Conservation (phyloP, 2,888 invertebrate species). For the Apamea crenata region DNA sequence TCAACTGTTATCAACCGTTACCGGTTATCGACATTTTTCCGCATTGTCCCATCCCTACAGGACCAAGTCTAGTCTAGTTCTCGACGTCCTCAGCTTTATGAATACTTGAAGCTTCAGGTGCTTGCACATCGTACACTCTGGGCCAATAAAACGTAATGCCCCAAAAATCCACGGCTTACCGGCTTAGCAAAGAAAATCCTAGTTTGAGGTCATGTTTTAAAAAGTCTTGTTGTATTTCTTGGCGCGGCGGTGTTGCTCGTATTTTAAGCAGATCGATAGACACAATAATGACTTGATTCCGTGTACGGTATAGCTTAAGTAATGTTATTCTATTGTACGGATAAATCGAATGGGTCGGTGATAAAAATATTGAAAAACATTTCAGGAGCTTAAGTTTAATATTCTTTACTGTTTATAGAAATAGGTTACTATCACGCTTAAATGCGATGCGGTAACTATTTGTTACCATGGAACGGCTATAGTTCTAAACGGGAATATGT, state of each 20-base stretch:
- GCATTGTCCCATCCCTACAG: conserved; percentile 69
- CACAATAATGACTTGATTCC: conserved; percentile 66
- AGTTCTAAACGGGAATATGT: conserved; percentile 19
- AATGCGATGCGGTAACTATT: conserved; percentile 16
- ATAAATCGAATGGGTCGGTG: conserved; percentile 42
- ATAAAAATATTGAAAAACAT: conserved; percentile 34
- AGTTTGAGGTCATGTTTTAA: conserved; percentile 66
- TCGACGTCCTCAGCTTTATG: conserved; percentile 80
- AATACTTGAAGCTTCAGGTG: conserved; percentile 81
- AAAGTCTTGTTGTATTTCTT: conserved; percentile 60
- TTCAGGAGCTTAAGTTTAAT: conserved; percentile 14
- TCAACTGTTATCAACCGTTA: not conserved
- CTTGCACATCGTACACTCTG: conserved; percentile 72
- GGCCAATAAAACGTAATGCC: conserved; percentile 70
- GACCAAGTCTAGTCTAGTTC: conserved; percentile 78
- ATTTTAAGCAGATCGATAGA: conserved; percentile 65
- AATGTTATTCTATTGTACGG: conserved; percentile 48
- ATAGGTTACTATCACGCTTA: conserved; percentile 35
- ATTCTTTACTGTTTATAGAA: conserved; percentile 21
- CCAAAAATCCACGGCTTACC: conserved; percentile 65
- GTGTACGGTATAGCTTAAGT: conserved; percentile 48
- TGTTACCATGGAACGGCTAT: not conserved
- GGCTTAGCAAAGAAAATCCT: conserved; percentile 60
- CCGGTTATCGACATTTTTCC: conserved; percentile 22
- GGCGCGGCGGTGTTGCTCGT: conserved; percentile 33